These are phyloP conservation scores for Brachyopa scutellaris DNA, from an alignment of 2,888 invertebrate genomes.

Conservation along the genomic window DNA sequence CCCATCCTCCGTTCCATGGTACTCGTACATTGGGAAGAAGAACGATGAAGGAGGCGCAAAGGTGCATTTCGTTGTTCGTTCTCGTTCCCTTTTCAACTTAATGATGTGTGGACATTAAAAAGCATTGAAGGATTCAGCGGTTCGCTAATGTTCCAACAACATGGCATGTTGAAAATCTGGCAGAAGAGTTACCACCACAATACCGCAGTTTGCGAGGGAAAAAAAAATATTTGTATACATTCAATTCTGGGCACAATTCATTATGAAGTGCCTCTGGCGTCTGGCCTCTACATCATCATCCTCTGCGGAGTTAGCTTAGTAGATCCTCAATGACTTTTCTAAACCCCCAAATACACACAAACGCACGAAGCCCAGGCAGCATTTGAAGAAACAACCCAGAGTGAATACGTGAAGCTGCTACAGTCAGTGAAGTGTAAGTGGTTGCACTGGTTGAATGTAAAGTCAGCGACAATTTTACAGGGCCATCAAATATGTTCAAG, in stretches of 20 bases:
- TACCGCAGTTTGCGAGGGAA: conserved; percentile 4
- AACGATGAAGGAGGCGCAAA: too few species aligned
- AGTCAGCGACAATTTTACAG: not conserved
- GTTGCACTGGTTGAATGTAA: not conserved
- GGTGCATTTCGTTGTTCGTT: too few species aligned
- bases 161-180: conserved; percentile 26
- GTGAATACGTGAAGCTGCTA: conserved; percentile 1
- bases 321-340: conserved; percentile 67
- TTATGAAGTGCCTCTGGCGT: conserved; percentile 47
- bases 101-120: conserved; percentile 55
- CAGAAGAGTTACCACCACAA: conserved; percentile 12
- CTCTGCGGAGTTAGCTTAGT: conserved; percentile 2
- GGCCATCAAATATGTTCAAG: too few species aligned
- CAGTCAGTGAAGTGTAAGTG: not conserved
- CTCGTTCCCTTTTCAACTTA: conserved; percentile 20
- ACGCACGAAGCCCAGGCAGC: not conserved
- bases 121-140: conserved; percentile 17
- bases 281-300: conserved; percentile 38
- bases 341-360: conserved; percentile 34
- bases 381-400: conserved; percentile 24
- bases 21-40: not conserved
- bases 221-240: conserved; percentile 32
- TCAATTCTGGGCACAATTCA: conserved; percentile 54
- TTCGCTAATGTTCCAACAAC: conserved; percentile 36
- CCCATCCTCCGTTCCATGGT: not conserved